phyloP scores from a whole-genome alignment of 2,888 invertebrate genomes.

The Drosophila pegasa region DNA sequence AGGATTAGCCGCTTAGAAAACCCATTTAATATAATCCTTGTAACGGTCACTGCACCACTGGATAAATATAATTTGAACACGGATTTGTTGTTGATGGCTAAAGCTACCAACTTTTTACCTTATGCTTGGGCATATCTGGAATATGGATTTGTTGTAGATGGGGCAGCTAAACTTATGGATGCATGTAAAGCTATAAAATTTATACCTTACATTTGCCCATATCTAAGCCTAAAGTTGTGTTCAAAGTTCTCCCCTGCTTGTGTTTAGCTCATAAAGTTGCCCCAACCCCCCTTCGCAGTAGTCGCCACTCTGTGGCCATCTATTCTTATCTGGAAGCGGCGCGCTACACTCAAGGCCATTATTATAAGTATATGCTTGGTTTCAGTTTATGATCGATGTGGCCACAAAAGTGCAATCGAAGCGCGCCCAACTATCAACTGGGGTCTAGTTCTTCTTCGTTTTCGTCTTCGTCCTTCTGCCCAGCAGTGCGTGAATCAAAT shows the following conservation, averaged over 20 bases:
- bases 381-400: conserved; percentile 67
- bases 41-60: conserved; percentile 4
- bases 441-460: conserved; percentile 44
- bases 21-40: conserved; percentile 11
- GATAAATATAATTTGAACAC: conserved; percentile 13
- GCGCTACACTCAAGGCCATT: conserved; percentile 30
- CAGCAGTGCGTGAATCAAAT: conserved; percentile 28
- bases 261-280: conserved; percentile 1
- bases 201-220: neutral
- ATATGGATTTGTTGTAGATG: too few species aligned
- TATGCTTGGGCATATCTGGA: too few species aligned
- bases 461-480: neutral
- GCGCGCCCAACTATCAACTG: conserved; percentile 51
- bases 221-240: neutral
- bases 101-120: neutral
- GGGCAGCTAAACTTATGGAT: too few species aligned
- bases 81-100: neutral
- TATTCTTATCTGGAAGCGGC: conserved; percentile 16
- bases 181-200: too few species aligned
- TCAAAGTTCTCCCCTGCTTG: neutral
- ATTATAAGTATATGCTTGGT: conserved; percentile 18
- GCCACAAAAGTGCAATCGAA: conserved; percentile 58
- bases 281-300: neutral
- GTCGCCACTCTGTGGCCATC: conserved; percentile 7
- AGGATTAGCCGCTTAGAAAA: conserved; percentile 31